These are phyloP conservation scores for Bombus vancouverensis DNA, from an alignment of 1,140 invertebrate genomes.

Conservation along the genomic window DNA sequence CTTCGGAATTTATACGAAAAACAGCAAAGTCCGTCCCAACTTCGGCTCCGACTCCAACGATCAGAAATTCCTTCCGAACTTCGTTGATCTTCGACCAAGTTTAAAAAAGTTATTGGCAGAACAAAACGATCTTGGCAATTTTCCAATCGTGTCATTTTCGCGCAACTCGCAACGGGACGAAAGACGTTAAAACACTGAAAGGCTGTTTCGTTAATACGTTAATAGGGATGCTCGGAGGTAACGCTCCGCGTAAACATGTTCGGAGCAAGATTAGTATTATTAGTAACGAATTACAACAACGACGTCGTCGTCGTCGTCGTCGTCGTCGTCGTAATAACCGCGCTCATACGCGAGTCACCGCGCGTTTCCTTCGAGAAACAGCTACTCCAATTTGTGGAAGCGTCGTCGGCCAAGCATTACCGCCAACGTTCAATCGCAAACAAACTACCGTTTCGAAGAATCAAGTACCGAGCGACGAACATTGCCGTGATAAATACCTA, in stretches of 20 bases:
- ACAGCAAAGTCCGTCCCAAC: no score
- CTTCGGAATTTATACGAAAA: no score
- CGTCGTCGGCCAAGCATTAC: background rate
- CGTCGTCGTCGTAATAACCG: background rate
- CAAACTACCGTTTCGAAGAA: background rate
- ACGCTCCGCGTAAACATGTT: background rate
- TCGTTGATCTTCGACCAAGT: background rate
- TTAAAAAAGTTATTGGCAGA: background rate
- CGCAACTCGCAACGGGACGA: background rate
- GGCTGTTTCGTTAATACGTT: background rate
- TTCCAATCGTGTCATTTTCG: background rate
- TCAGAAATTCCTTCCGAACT: no score
- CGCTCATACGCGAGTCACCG: background rate
- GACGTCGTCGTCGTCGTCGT: background rate
- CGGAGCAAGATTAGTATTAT: background rate
- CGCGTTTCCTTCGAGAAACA: background rate
- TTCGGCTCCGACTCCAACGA: no score
- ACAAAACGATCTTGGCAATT: background rate
- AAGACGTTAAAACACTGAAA: background rate
- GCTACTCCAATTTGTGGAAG: background rate
- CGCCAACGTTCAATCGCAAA: background rate
- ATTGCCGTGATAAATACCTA: no score
- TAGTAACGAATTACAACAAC: background rate
- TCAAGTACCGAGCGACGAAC: background rate
- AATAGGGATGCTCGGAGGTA: no score